Percentiles rank a stretch among this genome's conserved stretches.
These are phyloP conservation scores for Taenaris catops DNA, from an alignment of 2,888 invertebrate genomes.

Conservation along the genomic window DNA sequence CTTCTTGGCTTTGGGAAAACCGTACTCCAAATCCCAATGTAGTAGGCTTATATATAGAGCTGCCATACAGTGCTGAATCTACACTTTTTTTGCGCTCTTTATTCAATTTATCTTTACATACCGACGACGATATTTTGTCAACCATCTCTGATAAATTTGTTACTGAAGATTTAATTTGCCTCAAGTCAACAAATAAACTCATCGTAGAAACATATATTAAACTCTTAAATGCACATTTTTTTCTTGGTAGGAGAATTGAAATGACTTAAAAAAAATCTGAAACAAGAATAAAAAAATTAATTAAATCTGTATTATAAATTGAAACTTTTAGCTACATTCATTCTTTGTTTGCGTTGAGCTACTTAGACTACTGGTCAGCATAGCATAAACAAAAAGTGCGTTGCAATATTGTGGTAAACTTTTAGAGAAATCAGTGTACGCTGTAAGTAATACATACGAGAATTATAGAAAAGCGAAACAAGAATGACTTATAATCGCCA, in stretches of 20 bases:
- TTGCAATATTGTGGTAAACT: no score
- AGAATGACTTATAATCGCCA: slow-evolving; percentile 5
- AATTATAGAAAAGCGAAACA: slow-evolving; percentile 1
- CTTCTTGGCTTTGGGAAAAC: slow-evolving; percentile 69
- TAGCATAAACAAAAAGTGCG: no score
- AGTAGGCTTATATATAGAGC: slow-evolving; percentile 60
- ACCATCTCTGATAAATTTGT: slow-evolving; percentile 72
- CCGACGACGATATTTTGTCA: slow-evolving; percentile 62
- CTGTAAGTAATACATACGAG: not conserved
- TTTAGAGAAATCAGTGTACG: no score
- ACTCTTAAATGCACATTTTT: slow-evolving; percentile 15
- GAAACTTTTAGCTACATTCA: no score
- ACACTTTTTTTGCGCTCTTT: slow-evolving; percentile 44
- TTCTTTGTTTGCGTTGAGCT: no score
- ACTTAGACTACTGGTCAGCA: no score
- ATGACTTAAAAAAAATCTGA: slow-evolving; percentile 13
- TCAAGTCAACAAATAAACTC: slow-evolving; percentile 74
- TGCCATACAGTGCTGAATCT: slow-evolving; percentile 44
- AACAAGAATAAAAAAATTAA: slow-evolving; percentile 19
- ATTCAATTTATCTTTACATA: slow-evolving; percentile 42
- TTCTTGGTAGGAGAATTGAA: not conserved
- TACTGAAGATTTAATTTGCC: slow-evolving; percentile 70
- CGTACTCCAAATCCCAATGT: slow-evolving; percentile 66
- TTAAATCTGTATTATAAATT: no score
- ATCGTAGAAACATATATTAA: slow-evolving; percentile 36